Evolutionary conservation across 2,888 invertebrate genomes (phyloP).

Genomic region (Metallyticus violacea): DNA sequence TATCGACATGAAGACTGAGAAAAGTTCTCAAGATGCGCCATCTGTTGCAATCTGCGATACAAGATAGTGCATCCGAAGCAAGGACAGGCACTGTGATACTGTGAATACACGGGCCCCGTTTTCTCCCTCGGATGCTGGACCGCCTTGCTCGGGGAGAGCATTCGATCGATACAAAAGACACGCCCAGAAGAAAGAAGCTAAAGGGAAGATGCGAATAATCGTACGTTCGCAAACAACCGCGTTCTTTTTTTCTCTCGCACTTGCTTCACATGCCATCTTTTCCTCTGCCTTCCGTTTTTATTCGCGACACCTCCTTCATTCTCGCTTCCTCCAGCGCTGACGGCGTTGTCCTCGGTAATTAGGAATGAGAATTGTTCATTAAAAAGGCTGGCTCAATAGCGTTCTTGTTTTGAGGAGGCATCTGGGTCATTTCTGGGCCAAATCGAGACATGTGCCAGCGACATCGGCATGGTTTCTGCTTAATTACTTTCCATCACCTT

Average conservation of each 20-base stretch:
- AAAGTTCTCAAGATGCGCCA: neutral
- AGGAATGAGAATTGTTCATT: slow-evolving; percentile 12
- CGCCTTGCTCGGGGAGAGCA: neutral
- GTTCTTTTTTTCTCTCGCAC: neutral
- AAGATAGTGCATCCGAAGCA: neutral
- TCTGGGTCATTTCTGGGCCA: neutral
- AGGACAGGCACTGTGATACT: neutral
- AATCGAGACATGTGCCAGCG: neutral
- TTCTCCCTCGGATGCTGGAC: neutral
- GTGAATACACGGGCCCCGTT: neutral
- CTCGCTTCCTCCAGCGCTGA: neutral
- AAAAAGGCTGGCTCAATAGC: neutral
- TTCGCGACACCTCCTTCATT: neutral
- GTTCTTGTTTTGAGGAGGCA: neutral
- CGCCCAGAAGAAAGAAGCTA: neutral
- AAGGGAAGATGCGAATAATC: neutral
- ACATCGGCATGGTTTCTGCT: neutral
- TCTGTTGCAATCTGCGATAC: neutral
- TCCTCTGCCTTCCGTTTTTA: neutral
- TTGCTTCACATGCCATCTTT: neutral
- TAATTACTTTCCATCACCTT: neutral
- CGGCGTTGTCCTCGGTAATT: neutral
- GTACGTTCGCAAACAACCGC: neutral
- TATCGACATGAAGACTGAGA: neutral
- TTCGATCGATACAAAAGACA: neutral